Evolutionary conservation across 2,797 vertebrate species (phyloP).

Genomic region (Smutsia gigantea): DNA sequence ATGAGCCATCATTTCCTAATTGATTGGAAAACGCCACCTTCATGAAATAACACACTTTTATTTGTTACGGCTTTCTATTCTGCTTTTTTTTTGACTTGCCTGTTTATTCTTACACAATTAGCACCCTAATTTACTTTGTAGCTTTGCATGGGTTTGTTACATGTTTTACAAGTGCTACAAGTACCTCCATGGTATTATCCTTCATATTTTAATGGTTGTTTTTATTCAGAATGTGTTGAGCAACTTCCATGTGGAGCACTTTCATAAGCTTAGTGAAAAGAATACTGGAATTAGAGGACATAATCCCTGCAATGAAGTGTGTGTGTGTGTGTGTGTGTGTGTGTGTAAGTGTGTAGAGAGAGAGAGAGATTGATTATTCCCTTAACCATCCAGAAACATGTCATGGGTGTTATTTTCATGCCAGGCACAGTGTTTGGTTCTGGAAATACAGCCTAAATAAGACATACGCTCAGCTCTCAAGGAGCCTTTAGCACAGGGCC

Average conservation of each 20-base stretch:
- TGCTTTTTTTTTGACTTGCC: background rate
- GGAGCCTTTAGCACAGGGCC: background rate
- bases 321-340: background rate
- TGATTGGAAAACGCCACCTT: background rate
- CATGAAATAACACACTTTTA: background rate
- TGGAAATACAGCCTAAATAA: background rate
- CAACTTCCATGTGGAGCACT: background rate
- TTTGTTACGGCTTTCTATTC: slow-evolving; percentile 24
- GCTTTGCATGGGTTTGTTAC: background rate
- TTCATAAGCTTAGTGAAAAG: slow-evolving; percentile 6
- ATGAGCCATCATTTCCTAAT: background rate
- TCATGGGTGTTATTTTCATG: background rate
- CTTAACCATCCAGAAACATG: slow-evolving; percentile 14
- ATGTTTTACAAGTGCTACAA: background rate
- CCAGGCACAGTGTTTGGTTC: background rate
- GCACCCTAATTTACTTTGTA: background rate
- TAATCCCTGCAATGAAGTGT: background rate
- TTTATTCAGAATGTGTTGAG: background rate
- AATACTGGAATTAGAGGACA: background rate
- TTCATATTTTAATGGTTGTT: background rate
- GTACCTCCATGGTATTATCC: background rate
- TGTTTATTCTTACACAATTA: background rate
- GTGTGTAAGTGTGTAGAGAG: background rate
- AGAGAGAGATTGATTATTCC: background rate
- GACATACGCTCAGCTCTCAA: background rate